phyloP scores from a whole-genome alignment of 2,113 vertebrate species.

The Ramphastos sulfuratus region DNA sequence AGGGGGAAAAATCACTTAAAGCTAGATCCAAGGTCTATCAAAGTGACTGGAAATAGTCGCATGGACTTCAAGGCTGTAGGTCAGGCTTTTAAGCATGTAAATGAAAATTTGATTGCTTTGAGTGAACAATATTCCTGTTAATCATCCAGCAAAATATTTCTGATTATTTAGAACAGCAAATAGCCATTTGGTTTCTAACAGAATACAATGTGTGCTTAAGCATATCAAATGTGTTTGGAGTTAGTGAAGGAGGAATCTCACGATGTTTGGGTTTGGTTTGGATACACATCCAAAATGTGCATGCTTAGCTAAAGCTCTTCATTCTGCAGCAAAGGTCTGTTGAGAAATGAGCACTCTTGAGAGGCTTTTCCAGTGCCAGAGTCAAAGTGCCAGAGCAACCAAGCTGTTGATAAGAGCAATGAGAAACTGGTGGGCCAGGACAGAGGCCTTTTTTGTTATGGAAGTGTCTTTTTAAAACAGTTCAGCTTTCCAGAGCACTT shows the following conservation, averaged over 20 bases:
- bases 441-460: background rate
- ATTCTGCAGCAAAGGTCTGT: background rate
- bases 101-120: slow-evolving; percentile 36
- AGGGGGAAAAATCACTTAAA: background rate
- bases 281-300: background rate
- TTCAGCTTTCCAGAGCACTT: background rate
- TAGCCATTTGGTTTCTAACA: slow-evolving; percentile 43
- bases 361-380: background rate
- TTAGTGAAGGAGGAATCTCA: slow-evolving; percentile 48
- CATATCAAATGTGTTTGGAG: slow-evolving; percentile 64
- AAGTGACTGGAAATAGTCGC: background rate
- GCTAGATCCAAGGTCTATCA: background rate
- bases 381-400: background rate
- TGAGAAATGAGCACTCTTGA: background rate
- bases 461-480: background rate
- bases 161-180: slow-evolving; percentile 48
- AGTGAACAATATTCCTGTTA: slow-evolving; percentile 44
- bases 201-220: slow-evolving; percentile 22
- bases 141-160: slow-evolving; percentile 28
- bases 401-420: background rate
- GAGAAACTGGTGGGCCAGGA: background rate
- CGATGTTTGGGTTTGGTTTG: slow-evolving; percentile 62
- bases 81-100: background rate
- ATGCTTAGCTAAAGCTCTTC: background rate
- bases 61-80: background rate